These are phyloP conservation scores for Enhydra lutris DNA, from an alignment of 2,113 vertebrate species.

Conservation along the genomic window DNA sequence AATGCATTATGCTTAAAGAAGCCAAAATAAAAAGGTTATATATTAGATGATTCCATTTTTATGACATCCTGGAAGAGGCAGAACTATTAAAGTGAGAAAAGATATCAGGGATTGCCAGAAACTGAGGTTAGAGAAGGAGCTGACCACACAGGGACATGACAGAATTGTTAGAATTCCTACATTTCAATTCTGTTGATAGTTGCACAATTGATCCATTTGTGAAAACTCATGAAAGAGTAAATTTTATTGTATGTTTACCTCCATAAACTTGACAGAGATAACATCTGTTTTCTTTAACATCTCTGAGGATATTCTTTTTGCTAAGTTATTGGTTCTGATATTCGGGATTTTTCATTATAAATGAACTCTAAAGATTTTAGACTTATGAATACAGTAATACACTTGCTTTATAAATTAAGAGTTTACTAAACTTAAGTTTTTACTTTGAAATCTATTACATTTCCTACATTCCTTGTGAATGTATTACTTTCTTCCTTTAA, in stretches of 20 bases:
- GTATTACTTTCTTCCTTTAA: neutral
- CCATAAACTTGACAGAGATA: neutral
- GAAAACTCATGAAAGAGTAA: neutral
- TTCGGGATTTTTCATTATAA: neutral
- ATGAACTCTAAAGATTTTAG: neutral
- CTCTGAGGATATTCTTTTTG: neutral
- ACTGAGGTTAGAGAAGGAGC: neutral
- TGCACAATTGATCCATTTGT: neutral
- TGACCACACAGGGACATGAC: neutral
- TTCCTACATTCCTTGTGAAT: neutral
- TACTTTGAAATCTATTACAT: neutral
- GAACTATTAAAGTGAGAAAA: neutral
- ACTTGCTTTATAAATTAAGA: neutral
- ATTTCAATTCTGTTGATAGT: slow-evolving; percentile 4
- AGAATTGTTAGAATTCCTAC: neutral
- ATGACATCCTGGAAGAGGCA: slow-evolving; percentile 23
- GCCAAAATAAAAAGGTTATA: neutral
- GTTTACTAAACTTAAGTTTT: neutral
- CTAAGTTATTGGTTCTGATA: neutral
- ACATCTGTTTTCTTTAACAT: neutral
- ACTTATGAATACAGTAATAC: neutral
- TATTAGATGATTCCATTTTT: neutral
- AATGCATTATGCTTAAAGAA: neutral
- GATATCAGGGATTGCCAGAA: neutral
- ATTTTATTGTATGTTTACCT: neutral